Evolutionary conservation across 2,888 invertebrate genomes (phyloP).

Genomic region (Eupithecia vulgata): DNA sequence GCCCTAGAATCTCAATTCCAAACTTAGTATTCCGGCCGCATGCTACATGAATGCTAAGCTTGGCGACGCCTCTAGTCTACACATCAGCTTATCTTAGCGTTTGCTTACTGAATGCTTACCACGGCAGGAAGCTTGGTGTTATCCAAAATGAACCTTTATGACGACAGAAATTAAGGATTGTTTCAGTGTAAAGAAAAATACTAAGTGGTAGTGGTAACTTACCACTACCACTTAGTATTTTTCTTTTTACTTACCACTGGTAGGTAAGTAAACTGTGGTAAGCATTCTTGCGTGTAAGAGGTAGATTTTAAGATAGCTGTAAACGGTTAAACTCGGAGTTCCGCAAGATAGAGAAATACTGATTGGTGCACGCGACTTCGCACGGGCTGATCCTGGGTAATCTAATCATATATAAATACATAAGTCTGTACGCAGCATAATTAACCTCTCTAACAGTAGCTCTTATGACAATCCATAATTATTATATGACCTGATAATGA

Average conservation of each 20-base stretch:
- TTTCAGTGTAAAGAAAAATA: not conserved
- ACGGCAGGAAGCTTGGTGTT: not conserved
- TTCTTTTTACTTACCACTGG: no score
- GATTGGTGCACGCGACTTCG: not conserved
- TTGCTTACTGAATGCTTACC: slow-evolving; percentile 4
- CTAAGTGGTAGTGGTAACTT: not conserved
- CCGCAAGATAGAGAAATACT: not conserved
- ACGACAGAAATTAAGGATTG: not conserved
- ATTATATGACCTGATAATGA: no score
- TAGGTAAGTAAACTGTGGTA: not conserved
- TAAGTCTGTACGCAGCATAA: no score
- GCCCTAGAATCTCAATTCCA: not conserved
- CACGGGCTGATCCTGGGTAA: not conserved
- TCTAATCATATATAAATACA: no score
- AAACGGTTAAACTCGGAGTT: not conserved
- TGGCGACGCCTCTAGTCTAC: not conserved
- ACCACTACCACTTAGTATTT: no score
- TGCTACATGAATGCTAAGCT: slow-evolving; percentile 7
- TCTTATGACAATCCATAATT: no score
- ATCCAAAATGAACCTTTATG: not conserved
- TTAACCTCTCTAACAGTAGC: no score
- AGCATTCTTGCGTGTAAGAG: not conserved
- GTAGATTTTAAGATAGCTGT: not conserved
- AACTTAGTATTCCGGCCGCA: slow-evolving; percentile 5
- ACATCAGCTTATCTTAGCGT: slow-evolving; percentile 4